phyloP scores from a whole-genome alignment of 2,113 vertebrate genomes.

The Indicator indicator region DNA sequence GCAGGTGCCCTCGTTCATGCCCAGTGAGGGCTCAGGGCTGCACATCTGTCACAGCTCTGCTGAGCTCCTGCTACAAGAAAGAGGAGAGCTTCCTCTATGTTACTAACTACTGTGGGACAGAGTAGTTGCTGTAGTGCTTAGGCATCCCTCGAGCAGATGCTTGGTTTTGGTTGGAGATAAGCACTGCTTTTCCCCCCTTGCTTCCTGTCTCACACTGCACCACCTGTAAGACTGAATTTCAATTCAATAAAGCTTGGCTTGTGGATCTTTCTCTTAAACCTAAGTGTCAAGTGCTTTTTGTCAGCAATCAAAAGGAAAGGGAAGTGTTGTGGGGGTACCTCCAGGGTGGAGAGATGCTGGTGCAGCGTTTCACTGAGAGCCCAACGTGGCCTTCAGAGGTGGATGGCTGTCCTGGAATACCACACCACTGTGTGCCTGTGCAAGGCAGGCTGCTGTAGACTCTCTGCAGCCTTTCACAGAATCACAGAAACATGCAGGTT shows the following conservation, averaged over 20 bases:
- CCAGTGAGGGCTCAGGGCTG: constrained; percentile 61
- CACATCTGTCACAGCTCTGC: neutral
- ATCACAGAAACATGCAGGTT: too few relatives aligned
- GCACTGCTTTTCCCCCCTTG: neutral
- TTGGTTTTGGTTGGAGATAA: neutral
- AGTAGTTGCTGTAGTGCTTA: constrained; percentile 35
- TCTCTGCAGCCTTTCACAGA: too few relatives aligned
- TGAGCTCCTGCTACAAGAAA: constrained; percentile 25
- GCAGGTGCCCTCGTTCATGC: constrained; percentile 85
- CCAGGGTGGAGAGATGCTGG: fast-evolving
- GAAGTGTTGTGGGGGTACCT: neutral
- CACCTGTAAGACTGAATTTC: neutral
- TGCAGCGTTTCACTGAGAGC: neutral
- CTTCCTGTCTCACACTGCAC: constrained; percentile 32
- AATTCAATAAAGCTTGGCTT: constrained; percentile 63
- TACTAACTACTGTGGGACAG: constrained; percentile 75
- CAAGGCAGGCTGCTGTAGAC: neutral
- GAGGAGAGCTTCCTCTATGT: neutral
- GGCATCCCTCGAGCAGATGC: neutral
- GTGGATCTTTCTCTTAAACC: neutral
- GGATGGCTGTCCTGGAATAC: too few relatives aligned
- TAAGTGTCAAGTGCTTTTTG: neutral
- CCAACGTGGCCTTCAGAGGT: neutral
- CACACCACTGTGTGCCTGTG: fast-evolving
- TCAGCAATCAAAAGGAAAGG: neutral